phyloP scores from a whole-genome alignment of 2,797 vertebrate genomes.

The Basileuterus tristriatus region DNA sequence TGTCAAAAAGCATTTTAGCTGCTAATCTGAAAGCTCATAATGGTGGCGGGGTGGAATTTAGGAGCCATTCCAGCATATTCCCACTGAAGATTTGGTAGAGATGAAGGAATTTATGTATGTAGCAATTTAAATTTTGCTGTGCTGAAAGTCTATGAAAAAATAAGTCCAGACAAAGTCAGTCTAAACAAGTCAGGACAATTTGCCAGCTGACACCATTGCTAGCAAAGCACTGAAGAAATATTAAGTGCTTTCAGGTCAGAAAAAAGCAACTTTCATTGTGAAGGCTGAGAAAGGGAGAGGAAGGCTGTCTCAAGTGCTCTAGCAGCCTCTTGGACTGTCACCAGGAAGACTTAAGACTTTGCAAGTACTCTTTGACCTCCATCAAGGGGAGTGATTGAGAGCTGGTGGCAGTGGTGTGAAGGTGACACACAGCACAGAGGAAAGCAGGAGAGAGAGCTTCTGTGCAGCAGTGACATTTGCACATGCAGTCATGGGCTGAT shows the following conservation, averaged over 20 bases:
- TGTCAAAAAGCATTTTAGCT: background rate
- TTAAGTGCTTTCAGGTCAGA: background rate
- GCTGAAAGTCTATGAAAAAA: background rate
- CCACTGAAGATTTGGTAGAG: background rate
- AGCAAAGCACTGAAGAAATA: background rate
- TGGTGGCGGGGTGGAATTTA: background rate
- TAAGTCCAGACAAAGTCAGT: background rate
- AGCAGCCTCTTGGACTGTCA: background rate
- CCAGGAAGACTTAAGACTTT: conserved; percentile 16
- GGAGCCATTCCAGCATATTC: background rate
- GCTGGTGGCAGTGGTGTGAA: background rate
- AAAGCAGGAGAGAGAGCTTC: background rate
- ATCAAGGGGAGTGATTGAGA: background rate
- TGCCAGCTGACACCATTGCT: background rate
- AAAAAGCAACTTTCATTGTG: background rate
- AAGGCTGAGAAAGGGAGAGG: background rate
- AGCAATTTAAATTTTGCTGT: background rate
- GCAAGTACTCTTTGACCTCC: background rate
- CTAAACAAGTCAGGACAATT: background rate
- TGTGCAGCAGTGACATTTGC: background rate
- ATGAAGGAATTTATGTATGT: background rate
- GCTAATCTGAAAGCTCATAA: background rate
- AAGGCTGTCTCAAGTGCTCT: background rate
- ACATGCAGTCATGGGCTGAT: background rate
- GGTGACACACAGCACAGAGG: background rate